Conservation (phyloP, 2,113 vertebrate genomes). For the Psophia crepitans region DNA sequence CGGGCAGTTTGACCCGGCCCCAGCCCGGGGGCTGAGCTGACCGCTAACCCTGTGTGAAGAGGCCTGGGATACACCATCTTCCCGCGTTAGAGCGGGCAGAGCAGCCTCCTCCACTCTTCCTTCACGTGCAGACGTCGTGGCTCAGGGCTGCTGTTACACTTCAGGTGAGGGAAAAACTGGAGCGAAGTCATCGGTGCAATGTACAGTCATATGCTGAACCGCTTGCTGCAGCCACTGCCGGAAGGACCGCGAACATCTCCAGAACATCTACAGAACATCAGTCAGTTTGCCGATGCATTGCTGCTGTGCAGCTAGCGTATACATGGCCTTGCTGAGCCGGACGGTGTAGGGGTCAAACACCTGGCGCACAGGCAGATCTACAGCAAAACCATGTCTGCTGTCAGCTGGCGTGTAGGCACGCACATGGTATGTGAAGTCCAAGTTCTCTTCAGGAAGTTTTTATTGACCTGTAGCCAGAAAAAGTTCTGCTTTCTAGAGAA, state of each 20-base stretch:
- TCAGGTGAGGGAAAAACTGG: fast-evolving
- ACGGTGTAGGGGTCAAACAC: neutral
- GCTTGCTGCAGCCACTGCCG: neutral
- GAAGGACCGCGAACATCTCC: fast-evolving
- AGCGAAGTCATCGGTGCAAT: neutral
- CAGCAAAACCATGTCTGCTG: neutral
- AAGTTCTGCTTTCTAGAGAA: neutral
- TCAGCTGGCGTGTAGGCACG: neutral
- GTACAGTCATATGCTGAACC: fast-evolving
- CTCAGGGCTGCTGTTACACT: fast-evolving
- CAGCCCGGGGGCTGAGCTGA: no score
- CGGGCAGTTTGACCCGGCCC: neutral
- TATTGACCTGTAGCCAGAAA: neutral
- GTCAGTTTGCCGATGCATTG: neutral
- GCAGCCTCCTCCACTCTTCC: fast-evolving
- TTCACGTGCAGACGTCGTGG: fast-evolving
- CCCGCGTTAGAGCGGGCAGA: neutral
- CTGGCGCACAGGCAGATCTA: neutral
- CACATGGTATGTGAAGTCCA: fast-evolving
- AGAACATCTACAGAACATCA: no score
- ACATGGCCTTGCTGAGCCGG: neutral
- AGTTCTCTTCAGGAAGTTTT: neutral
- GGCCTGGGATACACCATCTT: fast-evolving
- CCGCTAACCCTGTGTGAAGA: neutral
- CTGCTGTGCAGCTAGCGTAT: neutral